Evolutionary conservation across 2,888 invertebrate species (phyloP).

Genomic region (Phanerotoma sp.): DNA sequence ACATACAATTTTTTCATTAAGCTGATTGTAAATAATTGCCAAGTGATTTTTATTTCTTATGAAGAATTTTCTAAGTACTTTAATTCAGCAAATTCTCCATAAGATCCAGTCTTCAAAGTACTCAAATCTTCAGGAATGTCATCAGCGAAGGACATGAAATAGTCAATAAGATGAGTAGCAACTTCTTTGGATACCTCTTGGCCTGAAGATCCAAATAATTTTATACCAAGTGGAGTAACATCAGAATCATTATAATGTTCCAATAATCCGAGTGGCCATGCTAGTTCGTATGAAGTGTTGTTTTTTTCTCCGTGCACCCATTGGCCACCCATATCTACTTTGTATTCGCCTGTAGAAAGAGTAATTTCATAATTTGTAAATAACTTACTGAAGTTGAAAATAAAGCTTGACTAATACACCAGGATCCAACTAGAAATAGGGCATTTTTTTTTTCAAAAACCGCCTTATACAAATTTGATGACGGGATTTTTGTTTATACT

Average conservation of each 20-base stretch:
- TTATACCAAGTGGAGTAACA: neutral
- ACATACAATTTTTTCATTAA: neutral
- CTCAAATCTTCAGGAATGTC: neutral
- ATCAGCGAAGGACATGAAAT: too few species aligned
- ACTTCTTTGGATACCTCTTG: neutral
- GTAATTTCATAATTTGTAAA: too few species aligned
- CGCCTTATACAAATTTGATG: too few species aligned
- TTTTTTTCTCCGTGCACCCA: slow-evolving; percentile 44
- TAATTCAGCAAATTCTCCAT: slow-evolving; percentile 26
- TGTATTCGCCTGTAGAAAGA: slow-evolving; percentile 35
- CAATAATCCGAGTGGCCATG: slow-evolving; percentile 38
- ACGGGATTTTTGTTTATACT: too few species aligned
- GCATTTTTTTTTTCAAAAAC: too few species aligned
- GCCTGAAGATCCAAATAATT: slow-evolving; percentile 23
- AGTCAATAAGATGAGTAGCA: neutral
- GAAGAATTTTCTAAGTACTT: slow-evolving; percentile 23
- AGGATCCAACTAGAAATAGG: too few species aligned
- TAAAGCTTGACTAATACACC: too few species aligned
- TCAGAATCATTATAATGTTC: slow-evolving; percentile 30
- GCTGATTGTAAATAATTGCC: neutral
- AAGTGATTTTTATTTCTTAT: neutral
- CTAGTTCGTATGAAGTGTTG: slow-evolving; percentile 42
- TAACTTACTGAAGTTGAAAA: too few species aligned
- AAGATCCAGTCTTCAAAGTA: slow-evolving; percentile 12
- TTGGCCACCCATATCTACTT: slow-evolving; percentile 44